Evolutionary conservation across 2,797 vertebrate species (phyloP), one percentile per base, ranked within the genome.

Genomic region (Pagetopsis macropterus): DNA sequence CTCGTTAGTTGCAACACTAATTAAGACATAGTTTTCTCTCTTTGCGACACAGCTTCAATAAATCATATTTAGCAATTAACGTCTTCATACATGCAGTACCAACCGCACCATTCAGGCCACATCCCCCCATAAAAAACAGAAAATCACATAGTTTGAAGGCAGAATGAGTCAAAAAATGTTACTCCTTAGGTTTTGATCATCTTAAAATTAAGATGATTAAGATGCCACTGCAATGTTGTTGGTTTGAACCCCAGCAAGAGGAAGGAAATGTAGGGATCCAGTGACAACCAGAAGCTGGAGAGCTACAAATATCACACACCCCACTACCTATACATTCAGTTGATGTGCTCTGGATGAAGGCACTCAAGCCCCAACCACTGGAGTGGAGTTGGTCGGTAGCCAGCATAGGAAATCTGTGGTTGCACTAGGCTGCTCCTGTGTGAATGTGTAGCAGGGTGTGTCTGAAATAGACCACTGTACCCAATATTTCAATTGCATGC

Each of bases 401-500:
- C 91, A 91, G 55, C 78, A 84, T 81, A 88, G 87, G 87, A 91
- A 87, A 90, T 89, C 85, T 91, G 88, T 78, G 90, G 84, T 87
- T 81, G 83, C 85, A 79, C 78, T 48, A 44, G 72, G 81, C 84
- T 86, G 86, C 85, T 89, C 87, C 86, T 88, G 88, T 88, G 86
- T 88, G 87, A 89, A 90, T 86, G 85, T 90, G 86, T 77, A 86
- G 81, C 68, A 84, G 91, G 88, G 88, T 70, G 87, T 90, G 88
- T 85, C 89, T 86, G 81, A 84, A 88, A 86, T 79, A 72, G 76
- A 83, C 69, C 70, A 75, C 81, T 76, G 55, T 65, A 54, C 63
- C 63, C 78, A 73, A 82, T 87, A 85, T 84, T 81, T 80, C 79
- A 83, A 79, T 86, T 60, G 67, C 66, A 50, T 62, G 44, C 72